Base-by-base conservation (phyloP, 2,888 invertebrate species). In the Dione vanillae region DNA sequence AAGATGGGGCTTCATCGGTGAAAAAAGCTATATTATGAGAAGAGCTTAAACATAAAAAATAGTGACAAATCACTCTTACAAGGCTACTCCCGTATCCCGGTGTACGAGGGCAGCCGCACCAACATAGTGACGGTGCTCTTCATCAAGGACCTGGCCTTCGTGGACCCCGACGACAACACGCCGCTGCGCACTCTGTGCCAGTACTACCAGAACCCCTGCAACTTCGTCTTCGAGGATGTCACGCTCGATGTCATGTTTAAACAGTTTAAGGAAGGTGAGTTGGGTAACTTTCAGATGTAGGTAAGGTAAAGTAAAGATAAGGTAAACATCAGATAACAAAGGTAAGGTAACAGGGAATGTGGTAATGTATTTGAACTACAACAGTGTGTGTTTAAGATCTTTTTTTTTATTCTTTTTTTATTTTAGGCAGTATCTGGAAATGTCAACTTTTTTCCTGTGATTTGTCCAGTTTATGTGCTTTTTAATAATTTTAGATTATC, bases 161-260 rank as follows among this genome's bases (percentile, higher is more conserved):
- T 99, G 77, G 99, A 99, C 93, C 99, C 99, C 0, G 99, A 99
- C 88, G 99, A 99, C 91, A 98, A 98, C 90, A 98, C 98, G 14
- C 98, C 98, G 0, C 92, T 99, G 73, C 96, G 96, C 82, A 98
- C 98, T 0, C 95, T 99, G 67, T 98, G 98, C 89, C 97, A 98
- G 91, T 99, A 98, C 92, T 98, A 98, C 92, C 98, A 99, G 89
- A 99, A 99, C 93, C 96, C 97, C 0, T 97, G 98, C 84, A 97
- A 98, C 90, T 99, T 98, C 86, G 98, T 99, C 19, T 98, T 98
- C 85, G 98, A 99, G 83, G 99, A 99, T 84, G 97, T 97, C 74
- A 99, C 98, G 0, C 91, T 99, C 62, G 98, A 99, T 82, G 95
- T 97, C 65, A 98, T 99, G 96, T 96, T 99, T 83, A 97, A 97